These are phyloP conservation scores for Oedothorax gibbosus DNA, from an alignment of 1,140 invertebrate genomes.

Conservation along the genomic window DNA sequence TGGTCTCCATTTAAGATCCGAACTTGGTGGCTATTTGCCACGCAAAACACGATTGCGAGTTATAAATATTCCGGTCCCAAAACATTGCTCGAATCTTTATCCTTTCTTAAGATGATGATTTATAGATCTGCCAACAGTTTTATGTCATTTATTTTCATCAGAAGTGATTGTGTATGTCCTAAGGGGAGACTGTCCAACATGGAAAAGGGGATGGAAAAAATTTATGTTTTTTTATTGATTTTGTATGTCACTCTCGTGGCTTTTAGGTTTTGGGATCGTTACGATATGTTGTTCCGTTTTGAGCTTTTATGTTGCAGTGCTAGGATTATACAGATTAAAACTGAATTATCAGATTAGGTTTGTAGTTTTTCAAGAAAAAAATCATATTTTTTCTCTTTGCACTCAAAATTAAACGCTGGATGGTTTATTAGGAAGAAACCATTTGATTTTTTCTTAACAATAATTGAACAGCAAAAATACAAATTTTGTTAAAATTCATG, in stretches of 20 bases:
- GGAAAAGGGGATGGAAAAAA: conserved; percentile 14
- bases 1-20: conserved; percentile 16
- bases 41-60: conserved; percentile 43
- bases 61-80: conserved; percentile 51
- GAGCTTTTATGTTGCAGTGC: background rate
- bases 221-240: conserved; percentile 21
- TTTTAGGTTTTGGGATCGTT: conserved; percentile 38
- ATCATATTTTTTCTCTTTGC: no score
- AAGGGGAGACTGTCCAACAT: conserved; percentile 43
- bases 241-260: background rate
- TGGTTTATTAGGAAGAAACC: no score
- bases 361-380: no score
- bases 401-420: no score
- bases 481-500: no score
- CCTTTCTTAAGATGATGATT: conserved; percentile 59
- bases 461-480: no score
- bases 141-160: conserved; percentile 60
- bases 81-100: conserved; percentile 42
- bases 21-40: conserved; percentile 34
- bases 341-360: background rate
- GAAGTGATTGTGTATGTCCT: conserved; percentile 37
- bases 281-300: conserved; percentile 25
- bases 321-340: conserved; percentile 21
- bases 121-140: conserved; percentile 55
- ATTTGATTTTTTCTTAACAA: no score